Conservation (phyloP, 2,113 vertebrate species). For the Chionomys nivalis region DNA sequence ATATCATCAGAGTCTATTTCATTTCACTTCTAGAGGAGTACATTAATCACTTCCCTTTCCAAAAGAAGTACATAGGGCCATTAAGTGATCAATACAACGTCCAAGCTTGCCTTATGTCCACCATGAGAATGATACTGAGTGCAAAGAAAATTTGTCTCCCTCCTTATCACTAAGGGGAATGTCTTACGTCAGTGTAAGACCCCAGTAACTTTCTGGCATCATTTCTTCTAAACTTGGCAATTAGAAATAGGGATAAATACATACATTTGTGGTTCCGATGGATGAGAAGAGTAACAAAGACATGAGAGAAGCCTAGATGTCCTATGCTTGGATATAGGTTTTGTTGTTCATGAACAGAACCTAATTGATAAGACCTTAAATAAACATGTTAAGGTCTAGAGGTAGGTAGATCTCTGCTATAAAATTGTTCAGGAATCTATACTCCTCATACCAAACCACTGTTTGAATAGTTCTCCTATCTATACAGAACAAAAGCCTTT, state of each 20-base stretch:
- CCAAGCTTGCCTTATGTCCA: neutral
- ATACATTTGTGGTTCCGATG: neutral
- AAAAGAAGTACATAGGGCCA: neutral
- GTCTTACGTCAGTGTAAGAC: neutral
- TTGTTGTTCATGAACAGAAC: constrained; percentile 29
- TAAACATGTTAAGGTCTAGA: neutral
- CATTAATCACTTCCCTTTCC: neutral
- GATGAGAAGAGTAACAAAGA: constrained; percentile 14
- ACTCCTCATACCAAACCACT: neutral
- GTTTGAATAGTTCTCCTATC: neutral
- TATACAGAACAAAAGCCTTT: neutral
- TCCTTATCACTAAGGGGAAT: neutral
- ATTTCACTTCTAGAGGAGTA: neutral
- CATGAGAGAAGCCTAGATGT: neutral
- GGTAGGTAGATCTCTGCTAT: neutral
- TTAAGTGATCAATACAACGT: neutral
- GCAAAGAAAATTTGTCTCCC: neutral
- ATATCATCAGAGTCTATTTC: constrained; percentile 28
- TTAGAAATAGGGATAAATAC: constrained; percentile 8
- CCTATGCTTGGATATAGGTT: neutral
- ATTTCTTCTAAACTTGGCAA: neutral
- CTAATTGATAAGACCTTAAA: neutral
- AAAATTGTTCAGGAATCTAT: constrained; percentile 12
- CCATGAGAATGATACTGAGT: neutral
- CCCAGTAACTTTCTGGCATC: neutral